Evolutionary conservation across 2,888 invertebrate genomes (phyloP), one percentile per base, ranked within the genome.

Genomic region (Keiferia lycopersicella): DNA sequence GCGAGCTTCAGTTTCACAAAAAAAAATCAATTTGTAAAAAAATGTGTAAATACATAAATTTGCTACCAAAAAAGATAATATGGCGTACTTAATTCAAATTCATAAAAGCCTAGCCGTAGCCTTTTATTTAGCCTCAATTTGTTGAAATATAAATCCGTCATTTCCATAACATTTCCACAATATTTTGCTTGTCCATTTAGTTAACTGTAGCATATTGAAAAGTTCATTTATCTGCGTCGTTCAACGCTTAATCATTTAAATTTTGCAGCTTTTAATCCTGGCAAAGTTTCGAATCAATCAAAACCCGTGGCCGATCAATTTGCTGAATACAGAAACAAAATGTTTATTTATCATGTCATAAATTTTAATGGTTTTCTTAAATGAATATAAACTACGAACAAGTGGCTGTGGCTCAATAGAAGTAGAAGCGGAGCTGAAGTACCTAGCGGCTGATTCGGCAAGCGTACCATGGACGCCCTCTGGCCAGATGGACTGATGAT

Each of bases 221-320:
- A 45, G 41, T 45, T 8, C 45, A 60, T 60, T 60, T 45, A 60
- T 45, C 45, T 22, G 60, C 7, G 22, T 20, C 26, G 45, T 16
- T 41, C 45, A 30, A 14, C 45, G 26, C 45, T 60, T 45, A 60
- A 45, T 59, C 59, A 41, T 59, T 59, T 22, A 59, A 39, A 41
- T 60, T 59, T 41, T 11, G 11, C 39, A 59, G 39, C 58, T 59
- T 59, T 59, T 34, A 59, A 59, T 39, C 14, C 58, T 14, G 39
- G 39, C 39, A 59, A 39, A 59, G 20, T 59, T 59, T 59, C 22
- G 58, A 39, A 59, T 59, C 39, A 38, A 58, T 58, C 58, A 38
- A 58, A 58, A 38, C 11, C 22, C 22, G 22, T 22, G 22, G 22
- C 51, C 51, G 51, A 53, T 53, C 20, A 53, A 22, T 53, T 53